phyloP scores from a whole-genome alignment of 2,113 vertebrate genomes.

The Helogale parvula region DNA sequence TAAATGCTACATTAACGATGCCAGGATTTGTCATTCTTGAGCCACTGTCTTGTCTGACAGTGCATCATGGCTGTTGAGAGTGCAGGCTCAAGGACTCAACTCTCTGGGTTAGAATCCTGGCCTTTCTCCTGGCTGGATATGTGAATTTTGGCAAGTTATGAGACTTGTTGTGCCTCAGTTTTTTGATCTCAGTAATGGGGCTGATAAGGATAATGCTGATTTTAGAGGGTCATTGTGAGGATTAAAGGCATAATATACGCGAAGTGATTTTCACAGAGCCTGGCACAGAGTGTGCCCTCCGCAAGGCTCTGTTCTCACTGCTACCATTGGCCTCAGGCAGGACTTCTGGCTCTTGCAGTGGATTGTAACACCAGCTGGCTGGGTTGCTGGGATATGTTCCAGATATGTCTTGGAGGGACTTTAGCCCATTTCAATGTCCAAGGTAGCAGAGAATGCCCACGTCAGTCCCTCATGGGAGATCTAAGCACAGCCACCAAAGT shows the following conservation, averaged over 20 bases:
- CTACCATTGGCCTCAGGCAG: neutral
- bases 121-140: neutral
- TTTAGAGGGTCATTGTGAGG: neutral
- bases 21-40: neutral
- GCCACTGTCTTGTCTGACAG: neutral
- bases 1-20: neutral
- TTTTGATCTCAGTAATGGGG: neutral
- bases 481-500: neutral
- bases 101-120: neutral
- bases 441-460: neutral
- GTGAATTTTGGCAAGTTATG: neutral
- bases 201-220: neutral
- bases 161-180: neutral
- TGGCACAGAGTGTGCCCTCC: fast-evolving
- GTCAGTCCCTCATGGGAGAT: neutral
- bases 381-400: neutral
- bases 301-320: neutral
- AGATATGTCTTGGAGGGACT: neutral
- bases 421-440: neutral
- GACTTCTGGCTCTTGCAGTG: neutral
- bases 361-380: neutral
- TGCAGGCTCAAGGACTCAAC: neutral
- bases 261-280: neutral
- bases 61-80: neutral
- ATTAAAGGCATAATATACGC: neutral